These are phyloP conservation scores for Cephus cinctus DNA, from an alignment of 1,140 invertebrate species.

Conservation along the genomic window DNA sequence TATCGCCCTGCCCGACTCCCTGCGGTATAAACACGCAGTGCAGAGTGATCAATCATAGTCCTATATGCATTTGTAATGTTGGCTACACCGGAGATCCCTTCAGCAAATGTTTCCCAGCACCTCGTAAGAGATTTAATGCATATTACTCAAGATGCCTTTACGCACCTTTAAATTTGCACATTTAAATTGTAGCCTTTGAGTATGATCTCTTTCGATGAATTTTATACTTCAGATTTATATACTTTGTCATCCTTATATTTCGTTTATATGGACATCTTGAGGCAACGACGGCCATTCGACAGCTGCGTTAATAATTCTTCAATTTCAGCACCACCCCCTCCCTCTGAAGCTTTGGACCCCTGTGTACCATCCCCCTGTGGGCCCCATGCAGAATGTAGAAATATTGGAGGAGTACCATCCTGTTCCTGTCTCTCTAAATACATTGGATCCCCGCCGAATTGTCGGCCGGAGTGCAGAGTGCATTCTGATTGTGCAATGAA, in stretches of 20 bases:
- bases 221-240: neutral
- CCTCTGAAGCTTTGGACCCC: too few relatives aligned
- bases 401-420: conserved; percentile 58
- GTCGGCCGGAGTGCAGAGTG: conserved; percentile 48
- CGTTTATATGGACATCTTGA: too few relatives aligned
- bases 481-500: conserved; percentile 45
- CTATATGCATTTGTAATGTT: conserved; percentile 54
- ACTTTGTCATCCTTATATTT: too few relatives aligned
- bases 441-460: conserved; percentile 58
- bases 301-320: too few relatives aligned
- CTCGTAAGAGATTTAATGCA: too few relatives aligned
- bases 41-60: conserved; percentile 52
- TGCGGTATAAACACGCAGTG: conserved; percentile 60
- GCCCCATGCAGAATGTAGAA: conserved; percentile 55
- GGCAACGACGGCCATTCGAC: too few relatives aligned
- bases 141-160: too few relatives aligned
- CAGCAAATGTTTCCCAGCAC: conserved; percentile 40
- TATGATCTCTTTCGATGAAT: neutral
- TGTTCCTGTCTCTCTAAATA: conserved; percentile 61
- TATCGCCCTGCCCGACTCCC: conserved; percentile 57
- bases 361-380: conserved; percentile 59
- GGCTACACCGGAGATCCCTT: conserved; percentile 59
- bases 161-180: too few relatives aligned
- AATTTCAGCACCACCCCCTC: too few relatives aligned
- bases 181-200: too few relatives aligned